Evolutionary conservation across 2,797 vertebrate genomes (phyloP).

Genomic region (Syngnathus acus): DNA sequence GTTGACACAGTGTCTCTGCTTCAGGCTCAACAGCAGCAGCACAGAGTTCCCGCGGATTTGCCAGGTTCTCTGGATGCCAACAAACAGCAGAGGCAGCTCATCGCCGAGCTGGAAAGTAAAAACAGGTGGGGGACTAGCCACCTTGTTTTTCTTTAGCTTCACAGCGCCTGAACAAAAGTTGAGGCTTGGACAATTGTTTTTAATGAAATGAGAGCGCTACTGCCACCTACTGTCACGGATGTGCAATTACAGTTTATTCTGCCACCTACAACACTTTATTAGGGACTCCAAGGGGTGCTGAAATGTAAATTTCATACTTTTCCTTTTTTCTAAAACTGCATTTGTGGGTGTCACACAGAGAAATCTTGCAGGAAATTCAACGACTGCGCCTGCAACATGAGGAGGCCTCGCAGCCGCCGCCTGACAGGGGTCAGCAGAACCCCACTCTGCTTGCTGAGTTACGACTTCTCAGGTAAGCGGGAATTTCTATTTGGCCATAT

Average conservation of each 20-base stretch:
- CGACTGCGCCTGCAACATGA: slow-evolving; percentile 91
- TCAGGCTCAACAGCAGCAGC: slow-evolving; percentile 85
- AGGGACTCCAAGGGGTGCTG: background rate
- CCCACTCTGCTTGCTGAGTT: slow-evolving; percentile 93
- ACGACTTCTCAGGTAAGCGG: slow-evolving; percentile 83
- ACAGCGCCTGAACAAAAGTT: background rate
- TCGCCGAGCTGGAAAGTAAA: slow-evolving; percentile 96
- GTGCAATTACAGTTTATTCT: too few species aligned
- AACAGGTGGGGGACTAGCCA: slow-evolving; percentile 78
- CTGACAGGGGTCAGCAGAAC: slow-evolving; percentile 91
- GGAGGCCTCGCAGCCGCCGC: slow-evolving; percentile 88
- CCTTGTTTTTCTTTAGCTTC: background rate
- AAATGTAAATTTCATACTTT: background rate
- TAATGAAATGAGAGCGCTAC: too few species aligned
- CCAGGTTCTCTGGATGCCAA: slow-evolving; percentile 93
- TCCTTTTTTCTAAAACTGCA: too few species aligned
- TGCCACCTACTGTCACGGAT: too few species aligned
- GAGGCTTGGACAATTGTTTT: background rate
- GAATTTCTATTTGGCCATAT: background rate
- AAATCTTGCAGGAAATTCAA: slow-evolving; percentile 98
- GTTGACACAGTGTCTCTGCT: slow-evolving; percentile 38
- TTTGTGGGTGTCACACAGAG: slow-evolving; percentile 52
- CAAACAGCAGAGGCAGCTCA: slow-evolving; percentile 95
- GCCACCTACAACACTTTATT: too few species aligned
- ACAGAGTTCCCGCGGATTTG: slow-evolving; percentile 84